phyloP scores from a whole-genome alignment of 2,888 invertebrate species.

The Agrochola litura region DNA sequence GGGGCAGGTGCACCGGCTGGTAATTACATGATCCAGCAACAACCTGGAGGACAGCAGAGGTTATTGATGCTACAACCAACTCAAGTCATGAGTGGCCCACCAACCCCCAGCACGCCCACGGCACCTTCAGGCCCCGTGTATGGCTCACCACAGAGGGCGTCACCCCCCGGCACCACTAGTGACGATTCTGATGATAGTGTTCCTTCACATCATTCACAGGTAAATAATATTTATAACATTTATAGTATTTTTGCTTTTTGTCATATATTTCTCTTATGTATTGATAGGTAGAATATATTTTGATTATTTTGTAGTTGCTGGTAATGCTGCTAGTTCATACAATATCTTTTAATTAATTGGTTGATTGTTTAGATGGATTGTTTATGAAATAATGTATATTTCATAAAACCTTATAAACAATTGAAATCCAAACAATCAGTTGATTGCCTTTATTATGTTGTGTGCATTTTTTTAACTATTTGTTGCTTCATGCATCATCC shows the following conservation, averaged over 20 bases:
- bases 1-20: conserved; percentile 90
- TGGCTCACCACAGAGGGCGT: conserved; percentile 91
- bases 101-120: conserved; percentile 85
- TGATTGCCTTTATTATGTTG: conserved; percentile 4
- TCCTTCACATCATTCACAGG: conserved; percentile 92
- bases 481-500: conserved; percentile 5
- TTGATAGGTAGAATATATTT: neutral
- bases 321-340: neutral
- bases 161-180: conserved; percentile 94
- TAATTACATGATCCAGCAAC: conserved; percentile 91
- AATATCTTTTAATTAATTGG: neutral
- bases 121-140: conserved; percentile 83
- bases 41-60: conserved; percentile 89
- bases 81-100: conserved; percentile 87
- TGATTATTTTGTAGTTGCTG: conserved; percentile 12
- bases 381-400: neutral
- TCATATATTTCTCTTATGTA: neutral
- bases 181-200: conserved; percentile 96
- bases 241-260: neutral
- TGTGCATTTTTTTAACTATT: conserved; percentile 1
- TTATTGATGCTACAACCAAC: conserved; percentile 90
- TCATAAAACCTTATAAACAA: neutral
- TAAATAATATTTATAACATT: conserved; percentile 60
- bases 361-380: conserved; percentile 21
- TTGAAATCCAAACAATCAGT: neutral